Conservation (phyloP, 2,797 vertebrate genomes). For the Anableps anableps region DNA sequence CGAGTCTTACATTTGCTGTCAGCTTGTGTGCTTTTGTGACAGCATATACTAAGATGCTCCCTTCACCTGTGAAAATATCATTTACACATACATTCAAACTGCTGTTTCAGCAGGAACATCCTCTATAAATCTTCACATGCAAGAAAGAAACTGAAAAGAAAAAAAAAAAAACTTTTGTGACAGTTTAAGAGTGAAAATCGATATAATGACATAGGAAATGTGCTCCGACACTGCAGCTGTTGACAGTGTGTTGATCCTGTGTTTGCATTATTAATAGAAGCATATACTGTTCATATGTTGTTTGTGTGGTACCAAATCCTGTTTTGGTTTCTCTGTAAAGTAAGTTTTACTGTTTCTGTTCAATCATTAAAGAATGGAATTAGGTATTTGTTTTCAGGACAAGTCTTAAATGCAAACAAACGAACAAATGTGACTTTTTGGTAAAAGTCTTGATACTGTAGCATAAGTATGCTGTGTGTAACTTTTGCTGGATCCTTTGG, state of each 20-base stretch:
- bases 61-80: slow-evolving; percentile 3
- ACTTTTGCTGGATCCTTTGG: no score
- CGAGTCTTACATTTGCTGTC: slow-evolving; percentile 14
- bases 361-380: background rate
- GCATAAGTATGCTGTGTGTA: no score
- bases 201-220: slow-evolving; percentile 30
- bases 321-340: background rate
- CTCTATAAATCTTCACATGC: background rate
- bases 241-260: slow-evolving; percentile 21
- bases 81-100: slow-evolving; percentile 14
- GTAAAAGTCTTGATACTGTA: background rate
- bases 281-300: slow-evolving; percentile 22
- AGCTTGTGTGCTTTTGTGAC: slow-evolving; percentile 2
- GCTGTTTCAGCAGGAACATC: slow-evolving; percentile 22
- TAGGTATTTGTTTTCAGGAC: background rate
- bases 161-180: slow-evolving; percentile 26
- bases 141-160: background rate
- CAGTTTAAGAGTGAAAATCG: slow-evolving; percentile 14
- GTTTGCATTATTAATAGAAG: slow-evolving; percentile 46
- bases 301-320: background rate
- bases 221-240: slow-evolving; percentile 47
- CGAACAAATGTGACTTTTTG: background rate
- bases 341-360: background rate
- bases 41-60: slow-evolving; percentile 11
- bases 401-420: background rate